Conservation (phyloP, 2,797 vertebrate genomes). For the Mastacembelus armatus region DNA sequence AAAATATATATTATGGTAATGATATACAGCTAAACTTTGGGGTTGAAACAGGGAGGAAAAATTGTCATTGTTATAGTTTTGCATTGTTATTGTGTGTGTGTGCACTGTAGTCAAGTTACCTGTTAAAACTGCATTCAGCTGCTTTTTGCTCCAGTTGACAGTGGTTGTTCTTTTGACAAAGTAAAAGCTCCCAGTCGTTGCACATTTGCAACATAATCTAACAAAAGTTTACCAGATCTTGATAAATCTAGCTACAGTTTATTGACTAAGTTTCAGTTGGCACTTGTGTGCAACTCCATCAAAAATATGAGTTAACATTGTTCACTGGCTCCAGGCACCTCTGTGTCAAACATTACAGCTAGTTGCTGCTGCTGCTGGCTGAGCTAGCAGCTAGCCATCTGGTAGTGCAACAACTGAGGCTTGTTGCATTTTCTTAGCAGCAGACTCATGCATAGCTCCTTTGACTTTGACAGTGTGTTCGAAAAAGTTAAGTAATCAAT, state of each 20-base stretch:
- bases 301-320: slow-evolving; percentile 10
- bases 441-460: slow-evolving; percentile 13
- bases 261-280: slow-evolving; percentile 6
- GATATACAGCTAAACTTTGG: no score
- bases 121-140: neutral
- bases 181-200: slow-evolving; percentile 14
- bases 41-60: no score
- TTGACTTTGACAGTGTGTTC: slow-evolving; percentile 26
- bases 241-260: slow-evolving; percentile 17
- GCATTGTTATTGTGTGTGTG: neutral
- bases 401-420: slow-evolving; percentile 5
- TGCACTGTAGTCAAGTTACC: neutral
- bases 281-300: slow-evolving; percentile 6
- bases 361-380: slow-evolving; percentile 9
- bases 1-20: no score
- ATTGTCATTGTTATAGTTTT: no score
- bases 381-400: slow-evolving; percentile 23
- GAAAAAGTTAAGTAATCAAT: slow-evolving; percentile 33
- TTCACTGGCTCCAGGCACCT: neutral
- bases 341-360: slow-evolving; percentile 6
- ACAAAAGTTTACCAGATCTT: slow-evolving; percentile 5
- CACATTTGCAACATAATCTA: slow-evolving; percentile 10
- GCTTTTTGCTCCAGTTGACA: slow-evolving; percentile 9
- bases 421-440: slow-evolving; percentile 29
- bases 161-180: neutral